These are phyloP conservation scores for Trematomus loennbergii DNA, from an alignment of 2,113 vertebrate species.

Conservation along the genomic window DNA sequence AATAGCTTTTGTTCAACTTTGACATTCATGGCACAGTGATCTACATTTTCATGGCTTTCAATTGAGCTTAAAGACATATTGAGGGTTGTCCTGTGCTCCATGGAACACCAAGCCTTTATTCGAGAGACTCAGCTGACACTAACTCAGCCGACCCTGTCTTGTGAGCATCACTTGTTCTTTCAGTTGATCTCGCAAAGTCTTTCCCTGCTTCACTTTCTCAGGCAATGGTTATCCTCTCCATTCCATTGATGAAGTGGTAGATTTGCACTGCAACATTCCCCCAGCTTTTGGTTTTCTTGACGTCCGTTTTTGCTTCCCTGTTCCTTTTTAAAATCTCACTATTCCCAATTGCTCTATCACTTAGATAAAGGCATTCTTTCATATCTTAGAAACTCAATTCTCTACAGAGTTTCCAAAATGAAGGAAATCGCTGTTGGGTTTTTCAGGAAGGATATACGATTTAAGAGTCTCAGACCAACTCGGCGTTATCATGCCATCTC, in stretches of 20 bases:
- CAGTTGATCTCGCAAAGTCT: background rate
- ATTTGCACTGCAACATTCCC: background rate
- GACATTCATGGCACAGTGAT: background rate
- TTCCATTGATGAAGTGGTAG: background rate
- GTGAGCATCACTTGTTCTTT: constrained; percentile 24
- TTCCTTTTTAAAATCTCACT: background rate
- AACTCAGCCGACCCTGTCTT: constrained; percentile 18
- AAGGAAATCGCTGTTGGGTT: background rate
- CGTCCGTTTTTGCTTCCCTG: background rate
- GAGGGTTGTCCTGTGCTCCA: background rate
- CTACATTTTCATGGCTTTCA: background rate
- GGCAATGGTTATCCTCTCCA: background rate
- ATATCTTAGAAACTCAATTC: background rate
- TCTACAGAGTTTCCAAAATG: constrained; percentile 13
- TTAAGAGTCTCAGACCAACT: background rate
- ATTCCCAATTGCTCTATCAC: background rate
- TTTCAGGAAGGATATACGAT: background rate
- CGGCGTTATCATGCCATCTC: constrained; percentile 9
- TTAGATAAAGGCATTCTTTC: background rate
- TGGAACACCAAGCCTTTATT: constrained; percentile 41
- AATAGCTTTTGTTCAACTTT: background rate
- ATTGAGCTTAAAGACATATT: constrained; percentile 5
- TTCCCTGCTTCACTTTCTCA: background rate
- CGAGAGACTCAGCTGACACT: constrained; percentile 30
- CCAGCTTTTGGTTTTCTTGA: background rate